Conservation (phyloP, 2,888 invertebrate genomes). For the Apeira syringaria region DNA sequence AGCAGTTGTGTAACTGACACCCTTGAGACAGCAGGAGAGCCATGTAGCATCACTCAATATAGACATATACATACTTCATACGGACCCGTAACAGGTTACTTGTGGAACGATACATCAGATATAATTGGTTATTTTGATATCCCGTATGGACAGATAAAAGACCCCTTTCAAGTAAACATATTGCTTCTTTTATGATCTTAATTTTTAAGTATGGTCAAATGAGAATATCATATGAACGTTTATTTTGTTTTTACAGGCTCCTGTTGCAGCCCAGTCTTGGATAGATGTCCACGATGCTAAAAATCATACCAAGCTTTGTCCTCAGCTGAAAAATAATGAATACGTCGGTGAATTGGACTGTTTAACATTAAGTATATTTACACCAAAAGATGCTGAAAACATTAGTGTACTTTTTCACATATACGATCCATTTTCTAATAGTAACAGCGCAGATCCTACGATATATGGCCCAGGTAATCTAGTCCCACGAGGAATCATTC, state of each 20-base stretch:
- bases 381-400: too few species aligned
- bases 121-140: slow-evolving; percentile 57
- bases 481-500: too few species aligned
- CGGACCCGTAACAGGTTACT: slow-evolving; percentile 48
- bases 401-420: too few species aligned
- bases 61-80: slow-evolving; percentile 42
- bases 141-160: slow-evolving; percentile 53
- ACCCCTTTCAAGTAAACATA: slow-evolving; percentile 47
- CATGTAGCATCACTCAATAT: not conserved
- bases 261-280: slow-evolving; percentile 40
- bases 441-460: too few species aligned
- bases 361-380: too few species aligned
- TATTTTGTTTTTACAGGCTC: slow-evolving; percentile 45
- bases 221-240: not conserved
- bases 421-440: too few species aligned
- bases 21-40: not conserved
- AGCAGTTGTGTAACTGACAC: not conserved
- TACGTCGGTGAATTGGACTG: slow-evolving; percentile 53
- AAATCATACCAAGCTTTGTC: slow-evolving; percentile 52
- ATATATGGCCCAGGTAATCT: too few species aligned
- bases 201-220: not conserved
- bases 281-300: slow-evolving; percentile 31
- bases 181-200: too few species aligned
- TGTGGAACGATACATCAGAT: slow-evolving; percentile 33
- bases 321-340: slow-evolving; percentile 47